These are phyloP conservation scores for Glaucopsyche alexis DNA, from an alignment of 2,888 invertebrate genomes.

Conservation along the genomic window DNA sequence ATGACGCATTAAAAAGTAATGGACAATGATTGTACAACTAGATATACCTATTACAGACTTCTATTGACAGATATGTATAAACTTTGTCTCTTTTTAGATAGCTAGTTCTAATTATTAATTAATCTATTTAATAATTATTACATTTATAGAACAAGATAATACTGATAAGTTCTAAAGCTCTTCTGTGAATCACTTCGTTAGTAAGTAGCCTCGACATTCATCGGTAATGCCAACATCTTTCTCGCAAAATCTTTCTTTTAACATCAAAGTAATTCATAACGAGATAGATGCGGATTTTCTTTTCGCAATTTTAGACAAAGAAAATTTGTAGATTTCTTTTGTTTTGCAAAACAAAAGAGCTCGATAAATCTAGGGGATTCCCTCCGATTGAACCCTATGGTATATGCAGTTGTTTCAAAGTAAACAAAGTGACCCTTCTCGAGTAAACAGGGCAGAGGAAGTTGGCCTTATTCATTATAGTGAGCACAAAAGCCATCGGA, in stretches of 20 bases:
- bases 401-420: constrained; percentile 60
- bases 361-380: constrained; percentile 66
- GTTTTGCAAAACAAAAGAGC: constrained; percentile 41
- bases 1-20: no score
- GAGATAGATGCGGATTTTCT: constrained; percentile 50
- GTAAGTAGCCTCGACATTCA: constrained; percentile 58
- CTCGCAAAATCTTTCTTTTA: constrained; percentile 57
- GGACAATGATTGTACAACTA: no score
- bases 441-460: constrained; percentile 44
- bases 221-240: constrained; percentile 63
- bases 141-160: no score
- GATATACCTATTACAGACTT: no score
- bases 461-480: constrained; percentile 52
- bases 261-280: constrained; percentile 62
- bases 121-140: no score
- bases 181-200: constrained; percentile 69
- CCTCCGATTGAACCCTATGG: constrained; percentile 59
- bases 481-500: constrained; percentile 61
- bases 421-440: constrained; percentile 66
- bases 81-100: no score
- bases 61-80: no score
- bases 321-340: constrained; percentile 41
- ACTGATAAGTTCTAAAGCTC: constrained; percentile 41
- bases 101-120: no score
- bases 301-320: constrained; percentile 33